Evolutionary conservation across 2,113 vertebrate genomes (phyloP), one percentile per base, ranked within the genome.

Genomic region (Sterrhoptilus dennistouni): DNA sequence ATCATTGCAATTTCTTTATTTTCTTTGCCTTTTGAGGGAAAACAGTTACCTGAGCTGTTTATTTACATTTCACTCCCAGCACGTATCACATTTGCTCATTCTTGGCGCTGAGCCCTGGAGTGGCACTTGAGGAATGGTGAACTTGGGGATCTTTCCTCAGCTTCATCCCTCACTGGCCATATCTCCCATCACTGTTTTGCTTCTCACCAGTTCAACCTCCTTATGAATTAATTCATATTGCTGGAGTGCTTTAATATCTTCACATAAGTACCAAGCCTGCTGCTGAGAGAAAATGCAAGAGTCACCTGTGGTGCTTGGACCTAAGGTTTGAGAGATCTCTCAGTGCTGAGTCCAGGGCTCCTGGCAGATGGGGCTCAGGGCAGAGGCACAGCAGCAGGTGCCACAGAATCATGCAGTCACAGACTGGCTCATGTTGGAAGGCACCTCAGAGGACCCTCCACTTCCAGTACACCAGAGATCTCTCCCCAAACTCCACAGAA

Each of bases 21-120:
- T 93, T 77, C 68, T 75, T 95, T 95, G 44, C 60, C 57, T 95
- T 95, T 78, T 19, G n/a, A 90, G 33, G 35, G 53, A 81, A 93
- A 72, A 56, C 11, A 47, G 44, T 69, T 79, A 89, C 80, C 88
- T 78, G 60, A 68, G 36, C 28, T 90, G 71, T 89, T 95, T 78
- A 42, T 93, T 95, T 78, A 35, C 74, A 50, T 95, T 93, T 85
- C 66, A 19, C 28, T 84, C 66, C 44, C 27, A 42, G 72, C 57
- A 53, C 21, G 9, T 25, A 40, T 12, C 40, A 25, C 28, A 59
- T 86, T 75, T 75, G 22, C 16, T 90, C 35, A 35, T 50, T 50
- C 74, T 50, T 79, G 44, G 40, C 47, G 10, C 47, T 16, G 24
- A 31, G 3, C 15, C 49, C 52, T 91, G 38, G 21, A 66, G 56